These are phyloP conservation scores for Ornithoptera priamus DNA, from an alignment of 2,888 invertebrate genomes.

Conservation along the genomic window DNA sequence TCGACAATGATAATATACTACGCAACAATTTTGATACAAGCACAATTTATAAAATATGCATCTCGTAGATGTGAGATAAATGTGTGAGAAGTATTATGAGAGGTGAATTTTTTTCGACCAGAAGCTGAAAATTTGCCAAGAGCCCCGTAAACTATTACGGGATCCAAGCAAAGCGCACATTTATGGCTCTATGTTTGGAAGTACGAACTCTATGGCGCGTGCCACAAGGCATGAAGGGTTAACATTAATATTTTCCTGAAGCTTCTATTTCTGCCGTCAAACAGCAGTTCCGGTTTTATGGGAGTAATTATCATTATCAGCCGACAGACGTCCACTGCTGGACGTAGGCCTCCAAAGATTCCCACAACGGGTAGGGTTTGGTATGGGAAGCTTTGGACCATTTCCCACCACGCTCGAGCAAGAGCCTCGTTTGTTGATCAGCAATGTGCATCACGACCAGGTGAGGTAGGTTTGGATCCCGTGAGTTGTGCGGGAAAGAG, in stretches of 20 bases:
- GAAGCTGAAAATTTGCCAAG: slow-evolving; percentile 27
- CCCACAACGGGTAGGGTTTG: too few relatives aligned
- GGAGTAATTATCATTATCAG: too few relatives aligned
- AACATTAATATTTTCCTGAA: not conserved
- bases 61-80: not conserved
- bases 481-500: too few relatives aligned
- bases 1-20: not conserved
- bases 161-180: slow-evolving; percentile 22
- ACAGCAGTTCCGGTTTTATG: too few relatives aligned
- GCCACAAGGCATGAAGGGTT: slow-evolving; percentile 13
- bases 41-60: not conserved
- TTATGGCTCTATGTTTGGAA: slow-evolving; percentile 22
- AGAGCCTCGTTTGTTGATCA: too few relatives aligned
- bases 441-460: too few relatives aligned
- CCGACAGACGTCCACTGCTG: too few relatives aligned
- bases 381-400: too few relatives aligned
- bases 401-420: too few relatives aligned
- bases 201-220: slow-evolving; percentile 8
- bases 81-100: not conserved
- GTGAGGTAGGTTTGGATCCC: too few relatives aligned
- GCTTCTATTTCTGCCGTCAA: too few relatives aligned
- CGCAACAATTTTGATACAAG: not conserved
- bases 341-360: too few relatives aligned
- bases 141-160: slow-evolving; percentile 25
- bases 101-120: slow-evolving; percentile 14